Conservation (phyloP, 1,140 invertebrate species). For the Drosophila nannoptera region DNA sequence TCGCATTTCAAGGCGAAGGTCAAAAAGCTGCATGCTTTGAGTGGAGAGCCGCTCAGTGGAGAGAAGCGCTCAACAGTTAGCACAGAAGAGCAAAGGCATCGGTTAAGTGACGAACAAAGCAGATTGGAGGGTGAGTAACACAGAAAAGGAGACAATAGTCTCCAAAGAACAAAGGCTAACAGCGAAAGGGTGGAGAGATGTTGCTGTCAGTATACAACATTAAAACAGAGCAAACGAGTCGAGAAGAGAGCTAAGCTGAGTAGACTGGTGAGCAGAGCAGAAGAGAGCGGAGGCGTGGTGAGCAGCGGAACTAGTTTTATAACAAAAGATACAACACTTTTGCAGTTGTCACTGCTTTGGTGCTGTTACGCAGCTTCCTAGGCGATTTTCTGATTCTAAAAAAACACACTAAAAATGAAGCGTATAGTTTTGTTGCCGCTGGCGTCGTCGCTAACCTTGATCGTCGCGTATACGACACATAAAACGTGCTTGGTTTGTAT, state of each 20-base stretch:
- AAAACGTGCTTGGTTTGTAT: slow-evolving; percentile 33
- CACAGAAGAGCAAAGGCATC: neutral
- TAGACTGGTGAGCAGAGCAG: neutral
- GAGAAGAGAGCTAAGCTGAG: neutral
- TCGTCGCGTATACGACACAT: slow-evolving; percentile 52
- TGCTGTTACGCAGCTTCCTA: slow-evolving; percentile 53
- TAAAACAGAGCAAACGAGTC: neutral
- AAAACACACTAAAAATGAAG: slow-evolving; percentile 9
- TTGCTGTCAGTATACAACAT: neutral
- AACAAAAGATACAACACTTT: slow-evolving; percentile 21
- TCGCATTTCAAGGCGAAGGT: slow-evolving; percentile 47
- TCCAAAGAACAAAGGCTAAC: neutral
- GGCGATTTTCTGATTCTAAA: slow-evolving; percentile 39
- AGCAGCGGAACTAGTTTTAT: slow-evolving; percentile 15
- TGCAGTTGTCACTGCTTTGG: slow-evolving; percentile 24
- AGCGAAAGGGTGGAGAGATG: neutral
- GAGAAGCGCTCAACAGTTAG: neutral
- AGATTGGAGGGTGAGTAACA: neutral
- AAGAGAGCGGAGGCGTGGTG: slow-evolving; percentile 2
- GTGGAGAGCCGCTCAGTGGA: neutral
- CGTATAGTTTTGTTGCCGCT: slow-evolving; percentile 35
- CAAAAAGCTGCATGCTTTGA: slow-evolving; percentile 34
- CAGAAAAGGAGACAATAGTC: neutral
- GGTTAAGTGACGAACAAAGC: neutral
- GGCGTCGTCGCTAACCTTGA: slow-evolving; percentile 55